Base-by-base conservation (phyloP, 2,797 vertebrate genomes). In the Rhabdomys pumilio region DNA sequence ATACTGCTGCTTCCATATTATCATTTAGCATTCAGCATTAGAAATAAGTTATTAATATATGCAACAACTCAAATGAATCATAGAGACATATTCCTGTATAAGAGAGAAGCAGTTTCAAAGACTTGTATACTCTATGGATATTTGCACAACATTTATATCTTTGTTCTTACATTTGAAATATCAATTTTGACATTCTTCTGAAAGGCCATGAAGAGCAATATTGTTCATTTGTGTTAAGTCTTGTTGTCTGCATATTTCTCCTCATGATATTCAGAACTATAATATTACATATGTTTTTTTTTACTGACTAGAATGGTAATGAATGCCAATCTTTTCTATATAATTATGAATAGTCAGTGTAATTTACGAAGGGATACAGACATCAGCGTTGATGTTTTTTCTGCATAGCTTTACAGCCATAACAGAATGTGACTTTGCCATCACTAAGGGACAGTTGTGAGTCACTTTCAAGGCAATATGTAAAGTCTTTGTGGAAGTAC, bases 111-210 rank as follows among this genome's bases (percentile, higher is more conserved):
- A 50, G 26, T 65, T 90, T 90, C 38, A 67, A 87, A 87, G 53
- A 89, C 53, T 72, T 72, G 15, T 4, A n/a, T 19, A 34, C 20
- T 19, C 3, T 61, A 8, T 50, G 3, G n/a, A 10, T 50, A 63
- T 88, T 90, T 94, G 47, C 0, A 50, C 57, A 81, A 47, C 59
- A 67, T 72, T 63, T 88, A 67, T 55, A 44, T 67, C 91, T 96
- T 77, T 93, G 59, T 87, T 67, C 13, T 29, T 91, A 44, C 12
- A 22, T 86, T 91, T 47, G 41, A 89, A 94, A 31, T 79, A 12
- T 55, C 24, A 44, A 87, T 81, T 89, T 63, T 72, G 24, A 57
- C 89, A 31, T 50, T 90, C 9, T 89, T 67, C 65, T 89, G 67
- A 77, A 91, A 86, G 67, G 24, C 12, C 24, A 86, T n/a, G 0